These are phyloP conservation scores for Ladona fulva DNA, from an alignment of 1,140 invertebrate genomes.

Conservation along the genomic window DNA sequence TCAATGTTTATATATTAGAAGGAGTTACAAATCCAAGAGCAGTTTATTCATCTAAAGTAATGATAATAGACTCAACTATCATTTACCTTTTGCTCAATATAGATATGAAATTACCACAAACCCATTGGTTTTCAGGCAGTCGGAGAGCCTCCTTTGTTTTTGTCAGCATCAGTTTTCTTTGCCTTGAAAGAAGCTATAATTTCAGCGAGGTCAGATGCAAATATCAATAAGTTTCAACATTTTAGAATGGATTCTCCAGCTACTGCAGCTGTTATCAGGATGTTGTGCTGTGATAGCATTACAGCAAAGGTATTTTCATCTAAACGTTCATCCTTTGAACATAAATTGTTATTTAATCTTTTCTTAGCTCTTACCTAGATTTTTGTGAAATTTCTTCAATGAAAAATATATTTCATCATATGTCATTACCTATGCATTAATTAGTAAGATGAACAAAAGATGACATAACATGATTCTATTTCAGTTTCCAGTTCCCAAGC, in stretches of 20 bases:
- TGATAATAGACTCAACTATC: neutral
- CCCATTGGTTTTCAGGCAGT: constrained; percentile 40
- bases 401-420: too few species aligned
- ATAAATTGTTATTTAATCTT: too few species aligned
- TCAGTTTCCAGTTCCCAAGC: too few species aligned
- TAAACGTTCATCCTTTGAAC: too few species aligned
- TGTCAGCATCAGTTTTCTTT: constrained; percentile 51
- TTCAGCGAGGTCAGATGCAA: constrained; percentile 33
- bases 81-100: neutral
- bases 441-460: too few species aligned
- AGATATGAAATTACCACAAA: neutral
- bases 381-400: too few species aligned
- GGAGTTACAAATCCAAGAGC: constrained; percentile 50
- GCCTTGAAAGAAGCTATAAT: constrained; percentile 47
- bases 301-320: constrained; percentile 46
- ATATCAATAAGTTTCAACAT: constrained; percentile 26
- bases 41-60: constrained; percentile 59
- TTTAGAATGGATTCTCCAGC: constrained; percentile 52
- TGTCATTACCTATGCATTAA: too few species aligned
- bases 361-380: too few species aligned
- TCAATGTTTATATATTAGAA: constrained; percentile 54
- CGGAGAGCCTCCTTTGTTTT: constrained; percentile 58
- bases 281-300: constrained; percentile 55
- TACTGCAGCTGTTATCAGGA: constrained; percentile 52
- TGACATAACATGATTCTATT: too few species aligned